Percentiles rank a stretch among this genome's conserved stretches.
Conservation (phyloP, 2,888 invertebrate genomes). For the Escarpia spicata region DNA sequence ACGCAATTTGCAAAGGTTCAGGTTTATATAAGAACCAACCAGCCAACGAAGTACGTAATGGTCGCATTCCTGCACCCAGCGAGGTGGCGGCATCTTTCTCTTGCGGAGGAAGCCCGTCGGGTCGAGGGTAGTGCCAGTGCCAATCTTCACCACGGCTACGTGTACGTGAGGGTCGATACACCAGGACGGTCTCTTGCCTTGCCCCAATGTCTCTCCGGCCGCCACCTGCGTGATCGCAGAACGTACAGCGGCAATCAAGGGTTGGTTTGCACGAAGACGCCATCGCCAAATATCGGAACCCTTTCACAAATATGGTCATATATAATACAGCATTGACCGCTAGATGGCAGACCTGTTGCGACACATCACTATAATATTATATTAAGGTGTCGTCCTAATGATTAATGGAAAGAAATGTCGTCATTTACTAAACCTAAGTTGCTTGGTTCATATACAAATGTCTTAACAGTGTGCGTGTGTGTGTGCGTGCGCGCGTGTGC, state of each 20-base stretch:
- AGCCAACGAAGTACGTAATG: constrained; percentile 48
- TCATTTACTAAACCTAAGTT: no score
- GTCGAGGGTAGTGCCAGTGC: constrained; percentile 23
- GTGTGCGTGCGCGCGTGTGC: no score
- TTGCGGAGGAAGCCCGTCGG: constrained; percentile 29
- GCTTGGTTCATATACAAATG: no score
- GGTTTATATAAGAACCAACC: constrained; percentile 32
- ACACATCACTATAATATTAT: no score
- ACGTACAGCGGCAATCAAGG: not conserved
- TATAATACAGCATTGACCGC: no score
- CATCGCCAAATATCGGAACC: no score
- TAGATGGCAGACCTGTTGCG: no score
- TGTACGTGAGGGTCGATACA: constrained; percentile 32
- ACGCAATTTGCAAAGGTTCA: not conserved
- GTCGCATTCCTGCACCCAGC: constrained; percentile 49
- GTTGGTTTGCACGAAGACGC: no score
- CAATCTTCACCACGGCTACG: constrained; percentile 24
- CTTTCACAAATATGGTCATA: no score
- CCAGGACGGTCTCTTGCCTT: not conserved
- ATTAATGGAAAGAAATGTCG: no score
- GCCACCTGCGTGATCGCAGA: not conserved
- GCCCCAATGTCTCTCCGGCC: not conserved
- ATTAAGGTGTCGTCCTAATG: no score
- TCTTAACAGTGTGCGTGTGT: no score
- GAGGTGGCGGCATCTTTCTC: constrained; percentile 35